phyloP scores from a whole-genome alignment of 2,113 vertebrate species.

The Cynoglossus semilaevis region DNA sequence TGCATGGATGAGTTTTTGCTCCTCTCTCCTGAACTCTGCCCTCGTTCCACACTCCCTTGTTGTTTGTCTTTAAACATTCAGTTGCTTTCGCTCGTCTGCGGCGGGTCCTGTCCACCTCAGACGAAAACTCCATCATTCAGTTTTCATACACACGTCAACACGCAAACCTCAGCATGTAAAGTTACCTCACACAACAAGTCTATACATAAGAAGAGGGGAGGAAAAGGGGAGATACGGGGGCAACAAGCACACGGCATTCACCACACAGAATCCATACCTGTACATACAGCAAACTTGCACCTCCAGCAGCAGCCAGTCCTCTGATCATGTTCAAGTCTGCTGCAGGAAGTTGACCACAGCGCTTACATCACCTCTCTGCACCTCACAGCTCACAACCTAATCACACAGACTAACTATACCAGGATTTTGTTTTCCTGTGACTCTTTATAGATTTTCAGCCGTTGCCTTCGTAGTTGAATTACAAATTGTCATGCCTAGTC shows the following conservation, averaged over 20 bases:
- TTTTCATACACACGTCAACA: conserved; percentile 66
- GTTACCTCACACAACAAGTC: conserved; percentile 65
- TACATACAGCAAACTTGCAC: conserved; percentile 72
- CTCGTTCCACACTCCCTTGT: conserved; percentile 42
- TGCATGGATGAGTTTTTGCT: conserved; percentile 81
- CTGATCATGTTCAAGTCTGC: conserved; percentile 33
- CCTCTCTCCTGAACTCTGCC: conserved; percentile 47
- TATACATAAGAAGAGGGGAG: conserved; percentile 56
- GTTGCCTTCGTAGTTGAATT: conserved; percentile 69
- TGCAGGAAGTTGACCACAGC: conserved; percentile 43
- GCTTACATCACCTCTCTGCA: conserved; percentile 57
- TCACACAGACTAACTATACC: conserved; percentile 58
- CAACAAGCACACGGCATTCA: conserved; percentile 65
- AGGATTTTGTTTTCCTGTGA: conserved; percentile 56
- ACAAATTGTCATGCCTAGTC: conserved; percentile 74
- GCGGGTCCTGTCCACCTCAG: conserved; percentile 67
- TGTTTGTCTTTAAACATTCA: conserved; percentile 82
- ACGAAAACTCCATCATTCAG: conserved; percentile 41
- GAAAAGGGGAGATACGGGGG: not conserved
- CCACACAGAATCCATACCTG: conserved; percentile 66
- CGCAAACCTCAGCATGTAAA: conserved; percentile 83
- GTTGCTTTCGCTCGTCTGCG: conserved; percentile 85
- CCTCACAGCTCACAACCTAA: conserved; percentile 56
- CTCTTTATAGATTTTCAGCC: conserved; percentile 63
- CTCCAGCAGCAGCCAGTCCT: conserved; percentile 40